A percentile compares a stretch with the other conserved stretches of the same genome.
Conservation (phyloP, 2,888 invertebrate species). For the Punctoribates punctum region DNA sequence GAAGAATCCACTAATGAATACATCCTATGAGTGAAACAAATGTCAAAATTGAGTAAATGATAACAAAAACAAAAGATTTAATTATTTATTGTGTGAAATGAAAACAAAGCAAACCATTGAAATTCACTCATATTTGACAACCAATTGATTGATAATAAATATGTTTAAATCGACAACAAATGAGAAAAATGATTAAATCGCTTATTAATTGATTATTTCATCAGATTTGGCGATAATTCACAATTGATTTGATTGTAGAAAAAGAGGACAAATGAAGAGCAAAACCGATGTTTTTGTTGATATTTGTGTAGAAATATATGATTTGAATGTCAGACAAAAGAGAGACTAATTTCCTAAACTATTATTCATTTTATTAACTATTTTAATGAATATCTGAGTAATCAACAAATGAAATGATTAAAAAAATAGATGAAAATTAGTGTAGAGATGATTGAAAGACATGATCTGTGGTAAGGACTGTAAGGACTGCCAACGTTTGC, state of each 20-base stretch:
- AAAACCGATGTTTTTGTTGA: neutral
- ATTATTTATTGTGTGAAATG: too few relatives aligned
- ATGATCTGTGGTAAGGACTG: neutral
- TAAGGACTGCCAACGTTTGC: neutral
- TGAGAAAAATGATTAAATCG: neutral
- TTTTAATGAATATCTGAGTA: neutral
- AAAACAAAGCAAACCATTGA: slow-evolving; percentile 35
- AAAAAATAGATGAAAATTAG: neutral
- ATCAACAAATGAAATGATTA: neutral
- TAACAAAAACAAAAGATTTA: too few relatives aligned
- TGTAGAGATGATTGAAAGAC: neutral
- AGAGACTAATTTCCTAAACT: neutral
- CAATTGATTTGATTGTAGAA: neutral
- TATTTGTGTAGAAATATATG: neutral
- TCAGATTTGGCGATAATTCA: neutral
- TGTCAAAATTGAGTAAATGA: neutral
- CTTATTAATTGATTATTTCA: neutral
- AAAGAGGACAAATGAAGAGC: neutral
- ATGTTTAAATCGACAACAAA: neutral
- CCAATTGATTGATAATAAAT: neutral
- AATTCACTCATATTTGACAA: slow-evolving; percentile 32
- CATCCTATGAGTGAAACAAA: slow-evolving; percentile 62
- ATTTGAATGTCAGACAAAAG: neutral
- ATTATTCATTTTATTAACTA: neutral
- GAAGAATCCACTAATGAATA: slow-evolving; percentile 97